phyloP scores from a whole-genome alignment of 2,797 vertebrate species.

The Hoplostethus atlanticus region DNA sequence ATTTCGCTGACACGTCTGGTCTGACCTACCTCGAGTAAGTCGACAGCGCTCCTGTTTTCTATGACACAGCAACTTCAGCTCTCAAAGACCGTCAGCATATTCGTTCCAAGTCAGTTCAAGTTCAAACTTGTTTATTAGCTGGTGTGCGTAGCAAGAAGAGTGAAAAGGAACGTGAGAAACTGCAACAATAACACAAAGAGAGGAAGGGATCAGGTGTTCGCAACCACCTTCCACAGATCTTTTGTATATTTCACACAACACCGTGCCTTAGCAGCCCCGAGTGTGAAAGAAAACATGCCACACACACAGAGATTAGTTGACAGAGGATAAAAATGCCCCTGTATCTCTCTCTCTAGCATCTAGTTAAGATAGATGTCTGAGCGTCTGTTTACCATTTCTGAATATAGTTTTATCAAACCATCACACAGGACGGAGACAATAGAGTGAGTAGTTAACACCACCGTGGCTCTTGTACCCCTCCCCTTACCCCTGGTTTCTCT shows the following conservation, averaged over 20 bases:
- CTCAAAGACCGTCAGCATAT: neutral
- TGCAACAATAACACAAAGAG: conserved; percentile 12
- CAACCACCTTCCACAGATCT: neutral
- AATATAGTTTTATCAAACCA: neutral
- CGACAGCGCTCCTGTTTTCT: conserved; percentile 4
- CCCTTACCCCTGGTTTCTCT: conserved; percentile 65
- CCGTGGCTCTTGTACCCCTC: conserved; percentile 27
- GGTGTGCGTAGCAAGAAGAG: neutral
- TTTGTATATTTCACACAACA: conserved; percentile 7
- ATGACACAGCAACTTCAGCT: conserved; percentile 10
- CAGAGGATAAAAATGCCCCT: neutral
- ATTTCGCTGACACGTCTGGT: conserved; percentile 4
- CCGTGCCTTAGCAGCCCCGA: neutral
- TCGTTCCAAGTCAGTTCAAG: conserved; percentile 28
- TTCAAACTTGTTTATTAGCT: conserved; percentile 37
- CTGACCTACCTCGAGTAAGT: conserved; percentile 8
- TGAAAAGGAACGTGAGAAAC: conserved; percentile 11
- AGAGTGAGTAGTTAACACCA: conserved; percentile 30
- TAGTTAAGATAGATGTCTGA: conserved; percentile 27
- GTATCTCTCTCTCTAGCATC: conserved; percentile 24
- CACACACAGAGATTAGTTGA: conserved; percentile 10
- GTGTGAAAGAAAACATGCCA: conserved; percentile 7
- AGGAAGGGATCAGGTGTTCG: conserved; percentile 1
- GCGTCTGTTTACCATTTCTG: neutral
- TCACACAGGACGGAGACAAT: conserved; percentile 17